Evolutionary conservation across 2,797 vertebrate genomes (phyloP), one percentile per base, ranked within the genome.

Genomic region (Thunnus albacares): DNA sequence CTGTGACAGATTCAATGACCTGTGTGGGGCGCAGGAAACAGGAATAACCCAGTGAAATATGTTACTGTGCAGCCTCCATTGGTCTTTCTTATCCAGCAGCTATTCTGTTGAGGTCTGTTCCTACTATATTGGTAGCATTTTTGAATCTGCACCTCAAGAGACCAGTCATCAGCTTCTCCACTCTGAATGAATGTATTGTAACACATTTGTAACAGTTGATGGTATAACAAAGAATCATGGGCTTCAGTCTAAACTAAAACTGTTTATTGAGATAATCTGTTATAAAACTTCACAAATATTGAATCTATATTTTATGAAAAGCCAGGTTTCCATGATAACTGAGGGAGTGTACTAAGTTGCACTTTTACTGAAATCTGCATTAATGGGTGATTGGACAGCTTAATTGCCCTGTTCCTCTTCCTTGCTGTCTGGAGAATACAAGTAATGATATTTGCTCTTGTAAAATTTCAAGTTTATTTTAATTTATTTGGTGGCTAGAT

Each of bases 1-100:
- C 53, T 71, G 49, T 83, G 82, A 77, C 65, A 69, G 72, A 81
- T 81, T 63, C 30, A 52, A n/a, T 71, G 61, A 79, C 58, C 77
- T 71, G 61, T 52, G 38, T 30, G 53, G 17, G 26, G 30, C 57
- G 64, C 30, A 72, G 22, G 61, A 70, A 69, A 70, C n/a, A 65
- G 28, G 20, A 65, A 18, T 51, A 24, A 52, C 10, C 18, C 22
- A 14, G 43, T 52, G 61, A 13, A 57, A 24, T 38, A 26, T 58
- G 4, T 65, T 62, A 17, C 9, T 1, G 1, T 45, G 22, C 33
- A 64, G 14, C 18, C 28, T 68, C 4, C 28, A 17, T 22, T 28
- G 18, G 26, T 75, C 53, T 65, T 43, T 81, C 5, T 28, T 22
- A 7, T 71, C 30, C 28, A 56, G 18, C 57, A 41, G 52, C 11